Conservation (phyloP, 2,797 vertebrate species). For the Antennarius maculatus region DNA sequence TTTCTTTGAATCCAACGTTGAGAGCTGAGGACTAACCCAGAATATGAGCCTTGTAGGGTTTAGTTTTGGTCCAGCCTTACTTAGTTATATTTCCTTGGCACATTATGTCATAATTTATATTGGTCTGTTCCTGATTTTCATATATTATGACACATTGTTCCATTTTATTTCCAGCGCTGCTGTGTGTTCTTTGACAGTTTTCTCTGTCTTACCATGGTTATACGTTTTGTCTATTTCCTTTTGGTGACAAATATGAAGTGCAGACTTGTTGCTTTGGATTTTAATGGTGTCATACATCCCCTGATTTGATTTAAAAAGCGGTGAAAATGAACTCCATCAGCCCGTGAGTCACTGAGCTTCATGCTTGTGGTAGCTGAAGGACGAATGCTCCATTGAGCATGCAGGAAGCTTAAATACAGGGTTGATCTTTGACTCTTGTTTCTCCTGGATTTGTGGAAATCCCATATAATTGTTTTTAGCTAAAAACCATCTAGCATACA, state of each 20-base stretch:
- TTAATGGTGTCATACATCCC: neutral
- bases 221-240: too few species aligned
- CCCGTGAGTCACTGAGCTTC: conserved; percentile 31
- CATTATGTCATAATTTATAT: neutral
- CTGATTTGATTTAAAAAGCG: conserved; percentile 15
- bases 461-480: conserved; percentile 26
- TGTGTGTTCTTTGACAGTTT: neutral
- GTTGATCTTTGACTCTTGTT: conserved; percentile 48
- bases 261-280: too few species aligned
- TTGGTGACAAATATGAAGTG: too few species aligned
- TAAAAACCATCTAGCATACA: conserved; percentile 32
- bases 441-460: conserved; percentile 54
- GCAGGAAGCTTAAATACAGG: conserved; percentile 60
- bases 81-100: neutral
- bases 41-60: too few species aligned
- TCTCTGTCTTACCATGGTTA: neutral
- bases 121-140: conserved; percentile 2
- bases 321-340: conserved; percentile 42
- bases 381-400: conserved; percentile 68
- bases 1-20: neutral
- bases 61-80: neutral
- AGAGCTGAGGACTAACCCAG: neutral
- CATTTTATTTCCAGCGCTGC: neutral
- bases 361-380: conserved; percentile 68
- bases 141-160: neutral